A percentile compares a stretch with the other conserved stretches of the same genome.
phyloP scores from a whole-genome alignment of 2,797 vertebrate species.

The Glossophaga mutica region DNA sequence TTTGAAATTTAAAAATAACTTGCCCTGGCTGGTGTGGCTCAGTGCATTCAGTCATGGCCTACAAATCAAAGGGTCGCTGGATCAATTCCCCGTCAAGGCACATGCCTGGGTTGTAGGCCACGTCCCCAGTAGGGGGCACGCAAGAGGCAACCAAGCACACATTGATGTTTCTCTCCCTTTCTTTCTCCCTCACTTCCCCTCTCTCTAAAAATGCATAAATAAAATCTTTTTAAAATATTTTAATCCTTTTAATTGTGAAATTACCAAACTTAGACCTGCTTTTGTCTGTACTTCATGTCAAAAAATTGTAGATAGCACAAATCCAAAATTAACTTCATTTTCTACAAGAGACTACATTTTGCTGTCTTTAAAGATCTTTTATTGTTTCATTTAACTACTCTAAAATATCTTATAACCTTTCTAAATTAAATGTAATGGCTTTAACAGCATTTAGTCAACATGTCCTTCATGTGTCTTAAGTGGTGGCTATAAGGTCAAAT shows the following conservation, averaged over 20 bases:
- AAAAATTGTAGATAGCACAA: background rate
- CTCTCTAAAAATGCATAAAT: no score
- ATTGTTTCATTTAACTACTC: background rate
- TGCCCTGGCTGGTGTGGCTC: no score
- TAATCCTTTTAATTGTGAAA: constrained; percentile 2
- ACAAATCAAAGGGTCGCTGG: no score
- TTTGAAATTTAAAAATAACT: background rate
- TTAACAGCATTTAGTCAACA: constrained; percentile 6
- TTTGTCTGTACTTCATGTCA: background rate
- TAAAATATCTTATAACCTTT: background rate
- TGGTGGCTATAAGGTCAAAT: background rate
- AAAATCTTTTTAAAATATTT: background rate
- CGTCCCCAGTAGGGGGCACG: no score
- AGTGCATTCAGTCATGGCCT: no score
- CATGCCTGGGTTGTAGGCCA: no score
- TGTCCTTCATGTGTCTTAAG: background rate
- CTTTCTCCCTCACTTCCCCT: no score
- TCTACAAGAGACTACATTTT: constrained; percentile 7
- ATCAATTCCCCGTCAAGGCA: no score
- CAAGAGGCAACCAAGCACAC: no score
- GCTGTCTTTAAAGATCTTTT: background rate
- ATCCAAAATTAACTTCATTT: constrained; percentile 10
- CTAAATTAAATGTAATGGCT: constrained; percentile 15
- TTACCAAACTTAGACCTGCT: background rate
- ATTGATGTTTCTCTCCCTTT: no score